Evolutionary conservation across 2,113 vertebrate species (phyloP).

Genomic region (Jacana jacana): DNA sequence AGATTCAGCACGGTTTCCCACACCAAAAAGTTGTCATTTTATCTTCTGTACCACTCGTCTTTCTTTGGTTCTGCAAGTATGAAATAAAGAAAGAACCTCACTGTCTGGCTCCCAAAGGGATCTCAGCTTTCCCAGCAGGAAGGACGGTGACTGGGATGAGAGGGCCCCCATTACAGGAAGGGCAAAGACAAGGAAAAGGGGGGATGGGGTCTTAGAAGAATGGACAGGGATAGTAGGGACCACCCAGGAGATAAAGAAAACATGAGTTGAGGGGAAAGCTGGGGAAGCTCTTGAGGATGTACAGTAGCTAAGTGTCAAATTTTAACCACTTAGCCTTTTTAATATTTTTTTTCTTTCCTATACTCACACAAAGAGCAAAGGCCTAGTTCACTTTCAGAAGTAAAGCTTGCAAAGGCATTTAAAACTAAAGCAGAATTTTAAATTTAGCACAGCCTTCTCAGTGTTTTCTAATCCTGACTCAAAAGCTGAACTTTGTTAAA

Average conservation of each 20-base stretch:
- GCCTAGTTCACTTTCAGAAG: not conserved
- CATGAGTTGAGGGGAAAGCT: not conserved
- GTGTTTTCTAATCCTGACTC: slow-evolving; percentile 26
- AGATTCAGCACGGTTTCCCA: not conserved
- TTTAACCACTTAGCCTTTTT: slow-evolving; percentile 32
- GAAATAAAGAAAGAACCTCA: not conserved
- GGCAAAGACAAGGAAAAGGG: not conserved
- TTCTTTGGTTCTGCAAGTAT: not conserved
- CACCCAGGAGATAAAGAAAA: slow-evolving; percentile 56
- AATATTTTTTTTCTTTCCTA: not conserved
- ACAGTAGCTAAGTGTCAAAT: slow-evolving; percentile 51
- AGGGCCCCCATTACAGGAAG: not conserved
- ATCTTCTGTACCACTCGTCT: not conserved
- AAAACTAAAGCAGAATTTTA: slow-evolving; percentile 24
- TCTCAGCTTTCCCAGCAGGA: slow-evolving; percentile 4
- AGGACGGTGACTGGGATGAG: not conserved
- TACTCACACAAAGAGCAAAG: not conserved
- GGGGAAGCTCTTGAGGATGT: slow-evolving; percentile 6
- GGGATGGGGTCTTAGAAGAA: not conserved
- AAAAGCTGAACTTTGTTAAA: slow-evolving; percentile 32
- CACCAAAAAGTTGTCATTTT: not conserved
- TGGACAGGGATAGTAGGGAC: not conserved
- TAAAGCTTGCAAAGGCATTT: slow-evolving; percentile 23
- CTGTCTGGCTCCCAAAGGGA: not conserved
- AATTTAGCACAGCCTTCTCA: slow-evolving; percentile 34